These are phyloP conservation scores for Vombatus ursinus DNA, from an alignment of 2,113 vertebrate genomes.

Conservation along the genomic window DNA sequence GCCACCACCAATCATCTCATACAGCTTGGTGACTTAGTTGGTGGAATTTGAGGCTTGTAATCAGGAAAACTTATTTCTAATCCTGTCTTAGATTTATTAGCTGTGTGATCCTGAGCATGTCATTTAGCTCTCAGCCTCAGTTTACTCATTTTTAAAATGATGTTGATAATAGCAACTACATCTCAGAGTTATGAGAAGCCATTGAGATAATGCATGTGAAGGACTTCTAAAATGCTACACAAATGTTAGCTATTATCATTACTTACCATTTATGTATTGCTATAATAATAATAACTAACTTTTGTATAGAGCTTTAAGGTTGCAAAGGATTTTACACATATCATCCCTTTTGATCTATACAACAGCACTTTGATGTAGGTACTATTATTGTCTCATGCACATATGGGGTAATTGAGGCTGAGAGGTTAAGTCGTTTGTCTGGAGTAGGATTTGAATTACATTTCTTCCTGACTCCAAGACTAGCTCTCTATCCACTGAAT, in stretches of 20 bases:
- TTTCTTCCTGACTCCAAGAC: neutral
- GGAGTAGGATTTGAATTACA: neutral
- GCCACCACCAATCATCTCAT: neutral
- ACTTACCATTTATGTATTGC: neutral
- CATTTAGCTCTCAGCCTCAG: neutral
- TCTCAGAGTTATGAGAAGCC: neutral
- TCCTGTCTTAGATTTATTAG: neutral
- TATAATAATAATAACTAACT: neutral
- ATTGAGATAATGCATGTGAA: neutral
- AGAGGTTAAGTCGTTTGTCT: neutral
- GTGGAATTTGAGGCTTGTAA: neutral
- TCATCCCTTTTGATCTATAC: neutral
- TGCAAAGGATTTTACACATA: neutral
- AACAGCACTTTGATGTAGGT: neutral
- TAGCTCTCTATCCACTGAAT: neutral
- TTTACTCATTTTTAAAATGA: neutral
- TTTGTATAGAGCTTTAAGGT: neutral
- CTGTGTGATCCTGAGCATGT: neutral
- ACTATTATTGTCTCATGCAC: neutral
- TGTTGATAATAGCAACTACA: neutral
- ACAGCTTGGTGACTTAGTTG: neutral
- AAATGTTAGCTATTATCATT: neutral
- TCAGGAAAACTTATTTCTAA: neutral
- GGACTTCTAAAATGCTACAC: neutral
- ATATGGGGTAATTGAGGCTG: neutral